These are phyloP conservation scores for Rhagologus leucostigma DNA, from an alignment of 2,113 vertebrate species.

Conservation along the genomic window DNA sequence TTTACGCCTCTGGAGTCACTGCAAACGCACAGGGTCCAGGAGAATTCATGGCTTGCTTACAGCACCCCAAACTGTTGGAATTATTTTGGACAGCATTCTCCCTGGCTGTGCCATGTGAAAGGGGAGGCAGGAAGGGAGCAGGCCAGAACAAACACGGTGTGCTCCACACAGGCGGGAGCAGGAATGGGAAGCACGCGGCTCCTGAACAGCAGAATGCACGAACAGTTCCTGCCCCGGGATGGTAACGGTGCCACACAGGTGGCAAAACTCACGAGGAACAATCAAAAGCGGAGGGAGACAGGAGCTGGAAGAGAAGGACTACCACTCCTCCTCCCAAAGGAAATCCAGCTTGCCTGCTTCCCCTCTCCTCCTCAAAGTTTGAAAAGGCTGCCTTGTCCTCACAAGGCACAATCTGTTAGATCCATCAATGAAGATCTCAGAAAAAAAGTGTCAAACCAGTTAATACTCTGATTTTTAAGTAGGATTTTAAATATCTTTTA, in stretches of 20 bases:
- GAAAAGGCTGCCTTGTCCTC: background rate
- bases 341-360: background rate
- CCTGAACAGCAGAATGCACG: background rate
- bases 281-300: background rate
- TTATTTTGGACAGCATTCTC: background rate
- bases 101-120: background rate
- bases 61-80: background rate
- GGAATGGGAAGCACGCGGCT: fast-evolving
- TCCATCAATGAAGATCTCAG: background rate
- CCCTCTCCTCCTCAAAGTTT: background rate
- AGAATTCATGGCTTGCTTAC: background rate
- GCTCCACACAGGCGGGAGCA: fast-evolving
- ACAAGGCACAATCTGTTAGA: background rate
- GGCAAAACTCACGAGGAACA: fast-evolving
- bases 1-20: fast-evolving
- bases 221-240: background rate
- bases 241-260: background rate
- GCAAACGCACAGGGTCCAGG: fast-evolving
- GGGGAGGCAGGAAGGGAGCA: background rate
- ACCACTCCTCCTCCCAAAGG: background rate
- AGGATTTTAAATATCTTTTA: background rate
- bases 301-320: background rate
- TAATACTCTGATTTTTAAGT: background rate
- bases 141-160: background rate
- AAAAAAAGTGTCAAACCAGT: background rate